phyloP scores from a whole-genome alignment of 2,113 vertebrate species.

The Equus quagga region DNA sequence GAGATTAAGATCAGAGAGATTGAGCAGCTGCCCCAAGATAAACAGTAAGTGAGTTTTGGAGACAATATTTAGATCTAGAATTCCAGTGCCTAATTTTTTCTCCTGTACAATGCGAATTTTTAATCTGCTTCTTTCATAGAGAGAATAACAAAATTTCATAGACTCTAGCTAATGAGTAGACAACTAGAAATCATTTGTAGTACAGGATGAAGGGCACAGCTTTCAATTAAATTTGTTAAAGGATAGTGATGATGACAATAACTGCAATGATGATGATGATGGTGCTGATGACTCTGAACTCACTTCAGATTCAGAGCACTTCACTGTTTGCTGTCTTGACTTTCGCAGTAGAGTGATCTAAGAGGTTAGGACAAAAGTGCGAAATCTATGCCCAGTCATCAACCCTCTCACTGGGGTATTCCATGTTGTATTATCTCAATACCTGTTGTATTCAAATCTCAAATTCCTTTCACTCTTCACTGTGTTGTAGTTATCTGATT shows the following conservation, averaged over 20 bases:
- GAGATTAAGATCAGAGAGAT: not conserved
- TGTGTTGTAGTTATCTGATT: not conserved
- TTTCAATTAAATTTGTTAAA: not conserved
- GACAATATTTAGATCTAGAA: not conserved
- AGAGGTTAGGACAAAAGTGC: not conserved
- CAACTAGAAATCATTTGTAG: not conserved
- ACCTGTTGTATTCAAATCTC: not conserved
- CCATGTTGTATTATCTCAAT: no score
- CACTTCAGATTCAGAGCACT: not conserved
- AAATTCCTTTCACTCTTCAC: not conserved
- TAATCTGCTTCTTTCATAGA: not conserved
- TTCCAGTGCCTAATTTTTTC: not conserved
- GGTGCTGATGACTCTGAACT: not conserved
- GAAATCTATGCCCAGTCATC: not conserved
- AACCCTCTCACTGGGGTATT: not conserved
- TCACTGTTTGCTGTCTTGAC: not conserved
- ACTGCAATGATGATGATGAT: not conserved
- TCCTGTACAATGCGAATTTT: not conserved
- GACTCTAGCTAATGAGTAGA: not conserved
- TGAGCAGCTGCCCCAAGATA: not conserved
- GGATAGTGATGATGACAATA: not conserved
- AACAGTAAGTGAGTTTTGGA: not conserved
- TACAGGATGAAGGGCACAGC: not conserved
- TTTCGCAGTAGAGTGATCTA: not conserved
- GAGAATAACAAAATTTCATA: not conserved